Evolutionary conservation across 2,113 vertebrate species (phyloP).

Genomic region (Cyanoliseus patagonus): DNA sequence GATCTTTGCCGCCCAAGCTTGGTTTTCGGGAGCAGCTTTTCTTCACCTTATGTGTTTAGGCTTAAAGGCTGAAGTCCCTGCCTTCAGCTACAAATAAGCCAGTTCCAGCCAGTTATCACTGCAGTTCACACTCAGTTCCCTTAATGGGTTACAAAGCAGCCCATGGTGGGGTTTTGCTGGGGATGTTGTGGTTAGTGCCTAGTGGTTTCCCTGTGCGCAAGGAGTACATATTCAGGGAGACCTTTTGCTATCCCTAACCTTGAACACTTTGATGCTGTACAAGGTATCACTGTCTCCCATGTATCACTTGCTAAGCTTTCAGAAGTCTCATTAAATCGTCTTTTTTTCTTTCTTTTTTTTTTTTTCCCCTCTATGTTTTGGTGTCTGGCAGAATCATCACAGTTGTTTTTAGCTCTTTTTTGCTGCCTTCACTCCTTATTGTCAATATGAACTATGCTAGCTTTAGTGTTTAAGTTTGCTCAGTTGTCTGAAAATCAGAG

Average conservation of each 20-base stretch:
- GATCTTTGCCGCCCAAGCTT: neutral
- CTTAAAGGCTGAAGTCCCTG: neutral
- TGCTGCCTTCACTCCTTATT: neutral
- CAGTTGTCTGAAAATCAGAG: neutral
- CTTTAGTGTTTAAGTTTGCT: neutral
- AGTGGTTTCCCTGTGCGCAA: neutral
- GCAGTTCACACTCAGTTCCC: neutral
- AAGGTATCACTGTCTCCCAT: neutral
- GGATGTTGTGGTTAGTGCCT: neutral
- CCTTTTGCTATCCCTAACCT: neutral
- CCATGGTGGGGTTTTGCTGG: neutral
- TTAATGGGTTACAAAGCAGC: neutral
- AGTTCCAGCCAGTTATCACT: neutral
- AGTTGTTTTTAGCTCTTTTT: neutral
- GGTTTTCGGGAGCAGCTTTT: neutral
- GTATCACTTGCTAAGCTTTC: neutral
- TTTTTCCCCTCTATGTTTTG: neutral
- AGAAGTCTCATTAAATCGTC: neutral
- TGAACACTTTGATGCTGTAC: neutral
- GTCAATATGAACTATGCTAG: neutral
- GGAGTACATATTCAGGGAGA: neutral
- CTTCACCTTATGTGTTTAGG: neutral
- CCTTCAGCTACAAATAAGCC: neutral
- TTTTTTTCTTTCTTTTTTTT: accelerated
- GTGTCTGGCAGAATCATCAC: neutral